Evolutionary conservation across 92 coral and sea anemone genomes (phyloP).

Genomic region (Phenganax marumi): DNA sequence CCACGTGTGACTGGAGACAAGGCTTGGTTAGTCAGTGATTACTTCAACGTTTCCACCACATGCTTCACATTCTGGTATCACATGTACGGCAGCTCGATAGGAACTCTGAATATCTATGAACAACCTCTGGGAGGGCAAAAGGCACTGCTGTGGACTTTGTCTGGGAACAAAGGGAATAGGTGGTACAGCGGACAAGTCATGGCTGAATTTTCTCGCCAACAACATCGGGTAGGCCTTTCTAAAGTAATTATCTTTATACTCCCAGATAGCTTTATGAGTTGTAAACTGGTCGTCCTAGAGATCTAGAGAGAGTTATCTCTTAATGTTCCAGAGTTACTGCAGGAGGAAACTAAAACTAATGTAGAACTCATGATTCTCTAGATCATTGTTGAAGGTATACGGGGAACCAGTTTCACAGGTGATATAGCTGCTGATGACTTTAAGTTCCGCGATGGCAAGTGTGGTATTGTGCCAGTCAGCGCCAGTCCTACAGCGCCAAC

Average conservation of each 20-base stretch:
- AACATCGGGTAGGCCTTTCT: conserved; percentile 11
- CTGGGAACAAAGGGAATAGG: conserved; percentile 68
- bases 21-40: conserved; percentile 75
- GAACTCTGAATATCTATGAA: conserved; percentile 71
- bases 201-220: conserved; percentile 52
- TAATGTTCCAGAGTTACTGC: neutral
- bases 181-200: conserved; percentile 95
- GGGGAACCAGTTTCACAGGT: conserved; percentile 66
- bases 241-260: too few relatives aligned
- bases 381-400: conserved; percentile 83
- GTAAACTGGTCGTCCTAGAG: too few relatives aligned
- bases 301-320: neutral
- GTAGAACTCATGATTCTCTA: conserved; percentile 7
- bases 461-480: conserved; percentile 62
- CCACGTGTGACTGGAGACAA: conserved; percentile 71
- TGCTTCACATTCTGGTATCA: conserved; percentile 98
- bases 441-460: conserved; percentile 58
- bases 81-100: conserved; percentile 76
- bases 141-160: conserved; percentile 70
- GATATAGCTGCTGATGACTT: conserved; percentile 97
- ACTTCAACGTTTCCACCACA: conserved; percentile 65
- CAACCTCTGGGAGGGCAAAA: conserved; percentile 54
- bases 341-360: neutral
- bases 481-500: conserved; percentile 69
- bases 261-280: too few relatives aligned